phyloP scores from a whole-genome alignment of 1,140 invertebrate species.

The Portunus trituberculatus region DNA sequence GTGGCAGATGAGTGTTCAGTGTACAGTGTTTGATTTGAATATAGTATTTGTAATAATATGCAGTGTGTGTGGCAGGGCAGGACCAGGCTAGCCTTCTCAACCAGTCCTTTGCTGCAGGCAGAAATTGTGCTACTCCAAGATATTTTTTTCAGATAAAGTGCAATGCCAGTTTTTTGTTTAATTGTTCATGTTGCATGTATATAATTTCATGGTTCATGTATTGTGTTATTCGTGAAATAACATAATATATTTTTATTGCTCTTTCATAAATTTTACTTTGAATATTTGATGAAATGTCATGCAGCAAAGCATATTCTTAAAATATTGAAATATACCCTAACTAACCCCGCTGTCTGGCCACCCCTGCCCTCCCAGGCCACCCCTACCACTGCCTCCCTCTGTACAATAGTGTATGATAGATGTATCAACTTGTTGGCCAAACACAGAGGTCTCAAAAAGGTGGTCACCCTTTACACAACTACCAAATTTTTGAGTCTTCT shows the following conservation, averaged over 20 bases:
- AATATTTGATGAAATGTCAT: background rate
- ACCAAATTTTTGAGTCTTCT: conserved; percentile 43
- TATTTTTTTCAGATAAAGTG: too few relatives aligned
- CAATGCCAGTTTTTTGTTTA: too few relatives aligned
- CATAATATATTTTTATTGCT: background rate
- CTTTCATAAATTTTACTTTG: background rate
- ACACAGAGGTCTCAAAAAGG: conserved; percentile 68
- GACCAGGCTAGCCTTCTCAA: background rate
- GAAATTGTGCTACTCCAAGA: background rate
- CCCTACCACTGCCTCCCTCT: background rate
- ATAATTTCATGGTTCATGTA: background rate
- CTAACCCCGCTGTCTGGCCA: background rate
- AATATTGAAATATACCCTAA: background rate
- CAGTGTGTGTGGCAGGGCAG: background rate
- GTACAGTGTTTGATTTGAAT: conserved; percentile 51
- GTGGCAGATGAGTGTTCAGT: conserved; percentile 17
- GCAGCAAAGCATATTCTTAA: background rate
- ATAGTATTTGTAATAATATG: background rate
- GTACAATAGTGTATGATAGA: conserved; percentile 72
- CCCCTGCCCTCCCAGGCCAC: background rate
- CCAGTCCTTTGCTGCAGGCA: background rate
- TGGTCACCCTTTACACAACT: conserved; percentile 34
- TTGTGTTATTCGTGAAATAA: background rate
- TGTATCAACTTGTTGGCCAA: conserved; percentile 61
- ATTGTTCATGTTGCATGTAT: too few relatives aligned